Evolutionary conservation across 1,140 invertebrate species (phyloP).

Genomic region (Drosophila pectinifera): DNA sequence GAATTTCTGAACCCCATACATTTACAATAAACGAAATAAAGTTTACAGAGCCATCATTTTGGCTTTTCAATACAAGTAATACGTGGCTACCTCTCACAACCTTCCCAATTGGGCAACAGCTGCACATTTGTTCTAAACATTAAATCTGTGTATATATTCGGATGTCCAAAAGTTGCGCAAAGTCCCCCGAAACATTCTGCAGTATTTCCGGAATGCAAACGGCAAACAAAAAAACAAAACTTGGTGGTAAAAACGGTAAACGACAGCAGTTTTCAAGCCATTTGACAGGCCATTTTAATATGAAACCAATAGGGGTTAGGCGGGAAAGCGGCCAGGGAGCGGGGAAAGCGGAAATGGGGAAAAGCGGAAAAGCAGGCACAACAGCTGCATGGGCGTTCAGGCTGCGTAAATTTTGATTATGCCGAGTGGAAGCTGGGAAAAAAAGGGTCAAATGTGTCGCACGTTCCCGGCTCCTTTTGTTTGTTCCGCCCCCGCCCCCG

Average conservation of each 20-base stretch:
- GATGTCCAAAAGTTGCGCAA: conserved; percentile 12
- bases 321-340: conserved; percentile 2
- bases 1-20: background rate
- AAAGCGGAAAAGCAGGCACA: conserved; percentile 27
- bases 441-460: conserved; percentile 80
- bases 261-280: conserved; percentile 74
- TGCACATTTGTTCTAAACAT: background rate
- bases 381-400: conserved; percentile 41
- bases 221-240: conserved; percentile 39
- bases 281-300: conserved; percentile 79
- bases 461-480: conserved; percentile 40
- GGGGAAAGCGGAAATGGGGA: background rate
- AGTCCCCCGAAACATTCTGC: background rate
- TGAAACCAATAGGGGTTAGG: conserved; percentile 56
- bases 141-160: conserved; percentile 15
- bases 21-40: background rate
- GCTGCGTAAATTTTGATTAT: conserved; percentile 71
- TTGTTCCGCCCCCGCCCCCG: conserved; percentile 13
- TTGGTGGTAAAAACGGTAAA: conserved; percentile 49
- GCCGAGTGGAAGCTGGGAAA: conserved; percentile 44
- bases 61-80: no score
- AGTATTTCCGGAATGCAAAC: conserved; percentile 36
- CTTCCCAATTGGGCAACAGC: background rate
- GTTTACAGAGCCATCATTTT: no score
- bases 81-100: no score